Evolutionary conservation across 2,113 vertebrate genomes (phyloP).

Genomic region (Heterotis niloticus): DNA sequence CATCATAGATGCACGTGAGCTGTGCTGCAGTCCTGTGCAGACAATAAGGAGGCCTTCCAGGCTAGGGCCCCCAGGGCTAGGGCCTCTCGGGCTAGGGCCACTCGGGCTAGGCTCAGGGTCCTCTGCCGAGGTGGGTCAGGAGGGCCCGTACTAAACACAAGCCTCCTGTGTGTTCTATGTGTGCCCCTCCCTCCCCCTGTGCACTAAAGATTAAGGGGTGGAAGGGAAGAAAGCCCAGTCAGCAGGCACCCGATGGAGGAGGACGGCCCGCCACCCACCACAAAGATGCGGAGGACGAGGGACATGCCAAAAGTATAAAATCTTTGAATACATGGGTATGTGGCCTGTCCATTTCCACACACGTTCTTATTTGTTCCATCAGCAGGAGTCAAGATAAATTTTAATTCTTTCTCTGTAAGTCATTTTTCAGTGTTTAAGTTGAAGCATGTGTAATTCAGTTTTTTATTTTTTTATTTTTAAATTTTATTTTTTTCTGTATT

Average conservation of each 20-base stretch:
- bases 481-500: neutral
- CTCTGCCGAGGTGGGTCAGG: conserved; percentile 15
- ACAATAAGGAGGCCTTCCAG: conserved; percentile 1
- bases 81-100: neutral
- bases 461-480: neutral
- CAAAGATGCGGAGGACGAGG: conserved; percentile 41
- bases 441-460: conserved; percentile 15
- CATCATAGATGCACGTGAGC: conserved; percentile 1
- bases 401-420: neutral
- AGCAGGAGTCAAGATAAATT: conserved; percentile 17
- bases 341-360: conserved; percentile 37
- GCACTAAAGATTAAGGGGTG: conserved; percentile 43
- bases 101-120: neutral
- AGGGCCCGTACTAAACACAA: conserved; percentile 33
- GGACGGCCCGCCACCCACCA: conserved; percentile 37
- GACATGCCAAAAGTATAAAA: conserved; percentile 45
- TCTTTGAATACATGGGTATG: conserved; percentile 43
- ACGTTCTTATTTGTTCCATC: conserved; percentile 23
- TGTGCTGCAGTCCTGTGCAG: conserved; percentile 4
- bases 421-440: conserved; percentile 16
- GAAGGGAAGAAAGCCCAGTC: conserved; percentile 41
- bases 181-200: conserved; percentile 36
- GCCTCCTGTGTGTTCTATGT: conserved; percentile 38
- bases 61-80: neutral
- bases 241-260: conserved; percentile 41